Evolutionary conservation across 2,888 invertebrate species (phyloP).

Genomic region (Watsonalla cultraria): DNA sequence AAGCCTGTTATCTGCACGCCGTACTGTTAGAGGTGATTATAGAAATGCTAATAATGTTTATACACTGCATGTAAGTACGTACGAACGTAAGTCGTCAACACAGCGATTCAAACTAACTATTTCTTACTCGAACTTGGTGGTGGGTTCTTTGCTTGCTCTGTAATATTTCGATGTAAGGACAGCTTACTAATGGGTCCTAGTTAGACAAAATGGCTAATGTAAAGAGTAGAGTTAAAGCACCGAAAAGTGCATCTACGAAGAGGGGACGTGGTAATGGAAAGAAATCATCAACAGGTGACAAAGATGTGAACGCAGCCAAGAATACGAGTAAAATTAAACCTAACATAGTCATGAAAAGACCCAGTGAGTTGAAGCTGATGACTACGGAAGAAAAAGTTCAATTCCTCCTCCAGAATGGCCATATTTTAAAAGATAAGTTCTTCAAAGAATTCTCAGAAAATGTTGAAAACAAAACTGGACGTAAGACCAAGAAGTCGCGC

Average conservation of each 20-base stretch:
- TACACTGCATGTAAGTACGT: constrained; percentile 68
- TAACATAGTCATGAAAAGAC: constrained; percentile 29
- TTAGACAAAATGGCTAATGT: constrained; percentile 62
- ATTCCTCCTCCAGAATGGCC: constrained; percentile 41
- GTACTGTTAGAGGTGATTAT: constrained; percentile 69
- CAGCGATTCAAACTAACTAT: constrained; percentile 43
- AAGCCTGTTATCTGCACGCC: constrained; percentile 62
- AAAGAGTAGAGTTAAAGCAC: constrained; percentile 57
- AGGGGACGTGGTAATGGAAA: constrained; percentile 42
- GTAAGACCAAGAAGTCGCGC: constrained; percentile 33
- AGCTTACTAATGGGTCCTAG: constrained; percentile 53
- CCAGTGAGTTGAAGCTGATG: constrained; percentile 24
- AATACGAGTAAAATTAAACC: constrained; percentile 18
- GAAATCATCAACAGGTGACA: constrained; percentile 45
- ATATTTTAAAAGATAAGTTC: constrained; percentile 27
- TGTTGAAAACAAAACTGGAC: constrained; percentile 24
- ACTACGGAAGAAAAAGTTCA: constrained; percentile 35
- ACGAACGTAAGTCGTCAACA: constrained; percentile 37
- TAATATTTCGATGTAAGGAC: constrained; percentile 24
- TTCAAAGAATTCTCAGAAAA: constrained; percentile 6
- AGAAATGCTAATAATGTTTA: constrained; percentile 59
- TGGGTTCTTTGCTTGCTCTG: constrained; percentile 53
- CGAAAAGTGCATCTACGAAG: constrained; percentile 42
- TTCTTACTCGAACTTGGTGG: constrained; percentile 45
- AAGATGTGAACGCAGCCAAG: constrained; percentile 25